Evolutionary conservation across 2,113 vertebrate species (phyloP).

Genomic region (Ibidorhyncha struthersii): DNA sequence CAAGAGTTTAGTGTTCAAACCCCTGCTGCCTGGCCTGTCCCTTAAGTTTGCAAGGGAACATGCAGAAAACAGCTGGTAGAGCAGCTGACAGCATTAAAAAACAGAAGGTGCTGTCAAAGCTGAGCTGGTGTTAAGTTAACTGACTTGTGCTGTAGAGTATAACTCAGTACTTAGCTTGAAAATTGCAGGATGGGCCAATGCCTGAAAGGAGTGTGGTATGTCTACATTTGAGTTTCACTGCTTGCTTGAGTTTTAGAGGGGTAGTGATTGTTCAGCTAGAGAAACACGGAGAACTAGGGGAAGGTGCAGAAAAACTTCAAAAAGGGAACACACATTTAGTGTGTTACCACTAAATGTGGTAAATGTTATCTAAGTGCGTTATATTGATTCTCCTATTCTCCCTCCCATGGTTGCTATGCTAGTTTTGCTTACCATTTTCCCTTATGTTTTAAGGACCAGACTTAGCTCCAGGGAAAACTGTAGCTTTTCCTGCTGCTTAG

Average conservation of each 20-base stretch:
- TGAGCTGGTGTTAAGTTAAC: background rate
- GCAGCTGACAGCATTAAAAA: background rate
- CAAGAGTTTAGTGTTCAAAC: background rate
- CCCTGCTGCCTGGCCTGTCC: background rate
- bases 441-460: background rate
- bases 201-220: background rate
- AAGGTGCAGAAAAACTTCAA: background rate
- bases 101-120: background rate
- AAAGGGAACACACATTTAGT: background rate
- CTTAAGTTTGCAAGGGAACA: background rate
- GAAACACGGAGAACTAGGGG: background rate
- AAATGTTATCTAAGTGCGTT: background rate
- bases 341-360: background rate
- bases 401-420: background rate
- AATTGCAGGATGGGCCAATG: background rate
- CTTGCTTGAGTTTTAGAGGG: background rate
- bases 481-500: background rate
- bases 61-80: background rate
- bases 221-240: background rate
- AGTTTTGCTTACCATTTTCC: background rate
- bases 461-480: background rate
- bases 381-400: background rate
- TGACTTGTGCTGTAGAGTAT: background rate
- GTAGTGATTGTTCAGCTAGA: background rate
- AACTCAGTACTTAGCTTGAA: background rate